A percentile compares a stretch with the other conserved stretches of the same genome.
phyloP scores from a whole-genome alignment of 2,113 vertebrate species.

The Paramisgurnus dabryanus region DNA sequence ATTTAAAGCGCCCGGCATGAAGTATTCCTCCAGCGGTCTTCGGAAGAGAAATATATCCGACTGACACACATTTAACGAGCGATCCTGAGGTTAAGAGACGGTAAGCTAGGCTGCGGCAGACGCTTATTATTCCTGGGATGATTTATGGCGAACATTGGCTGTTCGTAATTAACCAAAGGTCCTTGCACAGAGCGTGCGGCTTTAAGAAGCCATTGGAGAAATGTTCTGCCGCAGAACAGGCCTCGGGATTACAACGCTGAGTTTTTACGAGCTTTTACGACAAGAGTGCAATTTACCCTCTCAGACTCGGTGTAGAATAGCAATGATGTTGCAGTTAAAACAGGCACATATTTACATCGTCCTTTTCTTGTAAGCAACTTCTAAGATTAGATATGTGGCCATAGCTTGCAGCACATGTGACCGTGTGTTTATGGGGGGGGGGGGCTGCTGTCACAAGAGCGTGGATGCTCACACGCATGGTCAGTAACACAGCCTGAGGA shows the following conservation, averaged over 20 bases:
- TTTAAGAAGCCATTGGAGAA: constrained; percentile 66
- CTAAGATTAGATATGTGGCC: constrained; percentile 41
- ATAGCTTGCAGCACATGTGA: not conserved
- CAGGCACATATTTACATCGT: constrained; percentile 1
- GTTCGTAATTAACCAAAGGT: constrained; percentile 71
- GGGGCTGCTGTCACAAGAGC: constrained; percentile 70
- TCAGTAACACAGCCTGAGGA: constrained; percentile 78
- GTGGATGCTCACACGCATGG: constrained; percentile 80
- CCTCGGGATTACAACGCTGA: constrained; percentile 60
- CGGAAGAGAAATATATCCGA: constrained; percentile 61
- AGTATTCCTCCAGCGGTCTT: constrained; percentile 63
- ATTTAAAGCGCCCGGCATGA: constrained; percentile 51
- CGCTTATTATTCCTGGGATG: constrained; percentile 68
- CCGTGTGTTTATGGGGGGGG: constrained; percentile 9
- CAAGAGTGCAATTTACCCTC: constrained; percentile 59
- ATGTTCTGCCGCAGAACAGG: constrained; percentile 66
- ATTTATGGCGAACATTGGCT: constrained; percentile 68
- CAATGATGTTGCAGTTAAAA: constrained; percentile 27
- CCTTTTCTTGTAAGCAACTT: constrained; percentile 52
- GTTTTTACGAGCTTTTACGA: constrained; percentile 63
- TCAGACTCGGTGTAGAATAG: constrained; percentile 29
- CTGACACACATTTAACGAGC: constrained; percentile 70
- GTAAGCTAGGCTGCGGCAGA: constrained; percentile 62
- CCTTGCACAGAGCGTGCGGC: constrained; percentile 62
- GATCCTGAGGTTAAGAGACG: constrained; percentile 72